Evolutionary conservation across 1,140 invertebrate species (phyloP), one percentile per base, ranked within the genome.

Genomic region (Campoletis sonorensis): DNA sequence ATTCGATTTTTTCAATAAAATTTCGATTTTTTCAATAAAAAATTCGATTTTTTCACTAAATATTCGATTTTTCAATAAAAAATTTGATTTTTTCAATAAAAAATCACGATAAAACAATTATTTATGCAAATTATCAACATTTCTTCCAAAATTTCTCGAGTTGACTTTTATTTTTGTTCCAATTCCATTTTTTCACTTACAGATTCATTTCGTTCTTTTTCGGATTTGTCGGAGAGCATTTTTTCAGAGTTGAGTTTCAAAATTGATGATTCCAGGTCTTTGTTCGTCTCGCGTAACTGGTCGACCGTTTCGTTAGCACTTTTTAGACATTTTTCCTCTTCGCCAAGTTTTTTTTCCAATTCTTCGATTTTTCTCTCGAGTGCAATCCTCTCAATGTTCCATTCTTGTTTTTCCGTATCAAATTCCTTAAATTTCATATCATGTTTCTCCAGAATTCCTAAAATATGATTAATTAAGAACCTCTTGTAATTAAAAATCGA

Each of bases 241-340:
- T 61, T 79, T 37, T 81, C 80, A 30, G 49, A n/a, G 11, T 80
- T 79, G 7, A 80, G n/a, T 1, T 78, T 81, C 18, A 71, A 80
- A 51, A 88, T 61, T 77, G 70, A 85, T 13, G 81, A 18, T 78
- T 87, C 83, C 37, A 88, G 81, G n/a, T 33, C 11, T 79, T 84
- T 85, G 54, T 85, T 61, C 79, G 83, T 83, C 58, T 84, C 77
- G 54, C 70, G 84, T 79, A 78, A 15, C 49, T 72, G 45, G 58
- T 80, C 37, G 79, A 27, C 40, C 1, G 40, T 45, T 45, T 45
- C 40, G 11, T 10, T 45, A 8, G 40, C 40, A 58, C 18, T n/a
- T n/a, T n/a, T n/a, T 4, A 58, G 21, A 58, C 2, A 11, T 51
- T 83, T 67, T 71, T 84, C 80, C 26, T 49, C 23, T 49, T 18